Percentiles rank a stretch among this genome's conserved stretches.
These are phyloP conservation scores for Dermochelys coriacea DNA, from an alignment of 2,797 vertebrate species.

Conservation along the genomic window DNA sequence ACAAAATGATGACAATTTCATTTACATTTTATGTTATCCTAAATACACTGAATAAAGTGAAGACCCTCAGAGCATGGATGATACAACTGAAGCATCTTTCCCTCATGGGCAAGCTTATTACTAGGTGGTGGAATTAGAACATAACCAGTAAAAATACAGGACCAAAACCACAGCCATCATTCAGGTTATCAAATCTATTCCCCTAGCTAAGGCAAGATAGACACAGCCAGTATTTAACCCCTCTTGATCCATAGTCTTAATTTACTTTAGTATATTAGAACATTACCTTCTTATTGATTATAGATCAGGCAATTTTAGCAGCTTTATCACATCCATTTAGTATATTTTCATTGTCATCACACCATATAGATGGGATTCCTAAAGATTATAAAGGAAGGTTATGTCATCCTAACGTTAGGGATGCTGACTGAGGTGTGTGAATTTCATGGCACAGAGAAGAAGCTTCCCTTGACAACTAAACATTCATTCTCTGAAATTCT, in stretches of 20 bases:
- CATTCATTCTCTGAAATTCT: not conserved
- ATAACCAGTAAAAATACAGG: not conserved
- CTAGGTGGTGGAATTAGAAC: not conserved
- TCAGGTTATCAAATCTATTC: not conserved
- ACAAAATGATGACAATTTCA: not conserved
- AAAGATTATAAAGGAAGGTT: not conserved
- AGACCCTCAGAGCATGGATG: not conserved
- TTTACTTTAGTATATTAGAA: not conserved
- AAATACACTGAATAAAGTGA: not conserved
- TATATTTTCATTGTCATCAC: not conserved
- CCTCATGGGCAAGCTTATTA: not conserved
- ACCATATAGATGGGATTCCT: not conserved
- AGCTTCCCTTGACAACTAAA: not conserved
- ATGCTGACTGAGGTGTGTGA: not conserved
- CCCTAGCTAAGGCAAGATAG: not conserved
- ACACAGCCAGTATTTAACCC: not conserved
- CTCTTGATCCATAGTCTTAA: not conserved
- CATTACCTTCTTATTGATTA: not conserved
- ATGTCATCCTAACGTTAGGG: not conserved
- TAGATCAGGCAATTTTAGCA: not conserved
- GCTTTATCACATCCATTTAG: not conserved
- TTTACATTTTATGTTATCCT: not conserved
- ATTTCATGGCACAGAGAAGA: not conserved
- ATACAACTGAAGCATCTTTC: not conserved
- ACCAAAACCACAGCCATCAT: not conserved